These are phyloP conservation scores for Lasioglossum albipes DNA, from an alignment of 1,140 invertebrate genomes.

Conservation along the genomic window DNA sequence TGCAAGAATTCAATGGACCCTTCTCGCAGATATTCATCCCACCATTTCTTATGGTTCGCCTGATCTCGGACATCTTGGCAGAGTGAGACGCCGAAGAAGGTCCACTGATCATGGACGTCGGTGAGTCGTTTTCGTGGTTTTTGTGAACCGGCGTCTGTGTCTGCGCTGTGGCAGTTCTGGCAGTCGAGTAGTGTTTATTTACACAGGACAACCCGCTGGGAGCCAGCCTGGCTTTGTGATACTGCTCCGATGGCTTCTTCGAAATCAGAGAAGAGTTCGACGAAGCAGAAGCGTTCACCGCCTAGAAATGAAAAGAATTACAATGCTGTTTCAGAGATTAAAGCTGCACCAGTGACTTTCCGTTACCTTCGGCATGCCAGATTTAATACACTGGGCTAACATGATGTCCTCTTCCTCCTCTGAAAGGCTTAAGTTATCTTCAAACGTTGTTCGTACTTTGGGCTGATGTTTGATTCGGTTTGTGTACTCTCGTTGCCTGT, in stretches of 20 bases:
- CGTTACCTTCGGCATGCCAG: conserved; percentile 71
- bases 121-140: background rate
- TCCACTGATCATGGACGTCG: background rate
- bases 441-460: conserved; percentile 49
- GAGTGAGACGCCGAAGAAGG: background rate
- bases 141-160: conserved; percentile 9
- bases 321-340: background rate
- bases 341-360: background rate
- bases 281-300: conserved; percentile 29
- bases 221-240: background rate
- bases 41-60: conserved; percentile 10
- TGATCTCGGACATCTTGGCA: conserved; percentile 12
- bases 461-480: conserved; percentile 18
- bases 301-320: background rate
- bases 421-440: conserved; percentile 67
- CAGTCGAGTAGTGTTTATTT: conserved; percentile 16
- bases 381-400: conserved; percentile 72
- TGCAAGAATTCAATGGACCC: background rate
- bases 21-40: conserved; percentile 25
- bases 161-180: conserved; percentile 1
- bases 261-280: conserved; percentile 10
- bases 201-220: background rate
- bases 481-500: conserved; percentile 17
- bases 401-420: conserved; percentile 75
- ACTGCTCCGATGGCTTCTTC: conserved; percentile 9